Conservation (phyloP, 2,888 invertebrate genomes). For the Mesorhabditis spiculigera region DNA sequence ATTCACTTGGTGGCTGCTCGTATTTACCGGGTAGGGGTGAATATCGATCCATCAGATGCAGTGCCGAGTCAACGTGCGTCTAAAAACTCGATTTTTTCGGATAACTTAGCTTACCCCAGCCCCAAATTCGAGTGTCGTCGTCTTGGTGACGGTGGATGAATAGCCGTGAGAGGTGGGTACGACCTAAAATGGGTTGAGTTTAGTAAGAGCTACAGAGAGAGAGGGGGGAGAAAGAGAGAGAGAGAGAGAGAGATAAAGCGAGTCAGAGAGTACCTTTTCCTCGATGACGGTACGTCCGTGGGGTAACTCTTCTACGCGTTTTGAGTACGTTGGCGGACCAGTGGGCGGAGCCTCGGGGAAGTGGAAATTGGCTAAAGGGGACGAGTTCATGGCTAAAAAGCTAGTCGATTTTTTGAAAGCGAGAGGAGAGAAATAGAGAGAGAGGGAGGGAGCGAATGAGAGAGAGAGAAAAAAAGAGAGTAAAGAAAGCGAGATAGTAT, state of each 20-base stretch:
- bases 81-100: background rate
- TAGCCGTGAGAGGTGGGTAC: background rate
- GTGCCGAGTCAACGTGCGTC: background rate
- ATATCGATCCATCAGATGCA: background rate
- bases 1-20: background rate
- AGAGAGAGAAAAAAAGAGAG: too few relatives aligned
- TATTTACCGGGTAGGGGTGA: background rate
- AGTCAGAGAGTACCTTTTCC: background rate
- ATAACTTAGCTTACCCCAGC: background rate
- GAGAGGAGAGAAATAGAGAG: too few relatives aligned
- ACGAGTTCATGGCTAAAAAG: too few relatives aligned
- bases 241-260: background rate
- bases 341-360: background rate
- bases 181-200: background rate
- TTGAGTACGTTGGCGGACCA: background rate
- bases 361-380: background rate
- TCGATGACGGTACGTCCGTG: background rate
- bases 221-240: background rate
- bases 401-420: too few relatives aligned
- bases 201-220: background rate
- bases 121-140: slow-evolving; percentile 5
- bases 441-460: too few relatives aligned
- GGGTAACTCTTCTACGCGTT: background rate
- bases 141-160: background rate
- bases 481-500: too few relatives aligned